Percentiles rank a stretch among this genome's conserved stretches.
Evolutionary conservation across 2,113 vertebrate species (phyloP).

Genomic region (Scomber japonicus): DNA sequence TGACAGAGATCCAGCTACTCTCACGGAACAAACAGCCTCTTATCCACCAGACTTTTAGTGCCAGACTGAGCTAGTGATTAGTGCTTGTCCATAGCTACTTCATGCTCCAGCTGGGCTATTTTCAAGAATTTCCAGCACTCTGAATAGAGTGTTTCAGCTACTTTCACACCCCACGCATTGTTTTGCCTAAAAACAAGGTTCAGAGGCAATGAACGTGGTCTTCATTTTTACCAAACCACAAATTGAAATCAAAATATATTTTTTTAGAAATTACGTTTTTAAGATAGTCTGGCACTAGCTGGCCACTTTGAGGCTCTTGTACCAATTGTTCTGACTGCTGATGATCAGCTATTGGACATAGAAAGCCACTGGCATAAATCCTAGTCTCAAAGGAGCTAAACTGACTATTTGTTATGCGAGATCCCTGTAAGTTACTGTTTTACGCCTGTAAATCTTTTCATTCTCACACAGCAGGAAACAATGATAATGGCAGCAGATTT

Average conservation of each 20-base stretch:
- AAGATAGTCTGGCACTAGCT: background rate
- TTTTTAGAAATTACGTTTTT: background rate
- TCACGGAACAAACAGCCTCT: conserved; percentile 54
- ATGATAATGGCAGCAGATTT: background rate
- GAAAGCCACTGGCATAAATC: background rate
- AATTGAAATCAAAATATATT: background rate
- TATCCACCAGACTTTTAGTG: conserved; percentile 44
- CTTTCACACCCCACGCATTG: conserved; percentile 17
- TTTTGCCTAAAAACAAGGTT: background rate
- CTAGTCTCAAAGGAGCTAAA: background rate
- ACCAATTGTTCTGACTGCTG: background rate
- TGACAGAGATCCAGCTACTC: conserved; percentile 35
- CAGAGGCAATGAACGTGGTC: background rate
- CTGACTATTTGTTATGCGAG: background rate
- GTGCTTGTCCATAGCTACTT: conserved; percentile 52
- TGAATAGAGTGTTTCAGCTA: conserved; percentile 18
- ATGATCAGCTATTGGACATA: conserved; percentile 3
- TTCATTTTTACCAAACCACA: background rate
- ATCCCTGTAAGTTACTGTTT: background rate
- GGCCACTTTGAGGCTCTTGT: background rate
- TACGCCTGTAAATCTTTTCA: too few relatives aligned
- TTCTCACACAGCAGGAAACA: too few relatives aligned
- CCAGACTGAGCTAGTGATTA: conserved; percentile 57
- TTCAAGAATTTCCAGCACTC: conserved; percentile 35
- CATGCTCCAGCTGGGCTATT: conserved; percentile 37